Evolutionary conservation across 2,113 vertebrate species (phyloP), one percentile per base, ranked within the genome.

Genomic region (Pseudolaguvia tuberculata): DNA sequence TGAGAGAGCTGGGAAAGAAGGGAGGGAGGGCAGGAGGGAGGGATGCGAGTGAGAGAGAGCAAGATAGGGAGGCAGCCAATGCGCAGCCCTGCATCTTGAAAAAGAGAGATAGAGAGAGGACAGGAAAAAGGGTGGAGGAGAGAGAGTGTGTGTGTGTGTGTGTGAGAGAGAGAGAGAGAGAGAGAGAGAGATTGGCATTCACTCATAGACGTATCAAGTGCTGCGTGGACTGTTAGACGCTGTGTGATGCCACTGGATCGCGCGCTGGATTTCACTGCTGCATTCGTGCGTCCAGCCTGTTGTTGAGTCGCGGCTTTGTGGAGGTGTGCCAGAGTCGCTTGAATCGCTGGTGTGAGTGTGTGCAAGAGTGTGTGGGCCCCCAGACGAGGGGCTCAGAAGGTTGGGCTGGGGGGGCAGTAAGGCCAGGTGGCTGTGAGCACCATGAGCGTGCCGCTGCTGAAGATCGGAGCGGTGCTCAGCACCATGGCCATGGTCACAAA

Each of bases 401-500:
- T 83, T 83, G 83, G 80, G 81, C 63, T 67, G 78, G 78, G 58
- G 50, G 72, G 52, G 71, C 71, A 39, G n/a, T 81, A 76, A 84
- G 86, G 87, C 86, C 82, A 81, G 78, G 70, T 73, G 75, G 85
- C 63, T 67, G 83, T 86, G 84, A 84, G 80, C 83, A 87, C 84
- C 80, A 94, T 94, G 92, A 93, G 88, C 39, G 93, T 94, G 75
- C 93, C 93, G 61, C 89, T 94, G 89, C 86, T 94, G 78, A 94
- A 94, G 88, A 94, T 94, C 65, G 93, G 93, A 77, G 93, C 92
- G 81, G 93, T 94, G 89, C 93, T 94, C 85, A 94, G 93, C 92
- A 94, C 93, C 76, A 94, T 94, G 93, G 93, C 93, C 82, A 94
- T 94, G 93, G 93, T 94, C 83, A 94, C 93, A 83, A 94, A 94